A percentile compares a stretch with the other conserved stretches of the same genome.
phyloP scores from a whole-genome alignment of 2,113 vertebrate species.

The Neotragus pygmaeus region DNA sequence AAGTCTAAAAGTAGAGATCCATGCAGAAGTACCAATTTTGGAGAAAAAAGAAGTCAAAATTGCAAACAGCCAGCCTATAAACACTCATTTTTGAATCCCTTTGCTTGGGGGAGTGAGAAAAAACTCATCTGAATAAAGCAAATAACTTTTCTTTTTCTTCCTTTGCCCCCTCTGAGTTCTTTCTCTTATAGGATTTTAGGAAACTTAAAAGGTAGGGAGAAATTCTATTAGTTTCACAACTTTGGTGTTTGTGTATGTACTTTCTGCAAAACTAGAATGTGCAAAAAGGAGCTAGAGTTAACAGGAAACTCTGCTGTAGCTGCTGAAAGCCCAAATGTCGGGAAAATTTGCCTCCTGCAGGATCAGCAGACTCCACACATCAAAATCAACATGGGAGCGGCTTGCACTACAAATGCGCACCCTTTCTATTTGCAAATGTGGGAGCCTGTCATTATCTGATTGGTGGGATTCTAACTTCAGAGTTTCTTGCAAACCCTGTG shows the following conservation, averaged over 20 bases:
- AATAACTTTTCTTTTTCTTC: conserved; percentile 42
- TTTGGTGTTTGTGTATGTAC: not conserved
- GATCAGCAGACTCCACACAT: conserved; percentile 12
- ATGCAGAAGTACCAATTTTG: not conserved
- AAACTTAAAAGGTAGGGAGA: conserved; percentile 18
- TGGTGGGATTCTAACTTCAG: conserved; percentile 44
- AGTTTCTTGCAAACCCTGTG: conserved; percentile 28
- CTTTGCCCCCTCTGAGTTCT: not conserved
- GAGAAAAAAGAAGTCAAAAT: conserved; percentile 7
- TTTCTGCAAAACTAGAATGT: conserved; percentile 40
- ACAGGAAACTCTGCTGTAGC: conserved; percentile 30
- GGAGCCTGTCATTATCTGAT: conserved; percentile 40
- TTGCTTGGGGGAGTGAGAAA: not conserved
- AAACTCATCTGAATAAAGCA: not conserved
- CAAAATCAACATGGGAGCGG: conserved; percentile 21
- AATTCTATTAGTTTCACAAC: conserved; percentile 33
- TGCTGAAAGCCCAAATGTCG: not conserved
- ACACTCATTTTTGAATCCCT: not conserved
- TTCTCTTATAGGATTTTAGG: not conserved
- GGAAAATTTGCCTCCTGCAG: conserved; percentile 31
- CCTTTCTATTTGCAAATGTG: conserved; percentile 46
- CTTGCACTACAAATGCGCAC: not conserved
- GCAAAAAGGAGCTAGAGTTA: not conserved
- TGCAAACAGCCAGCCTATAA: not conserved
- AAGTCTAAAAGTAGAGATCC: conserved; percentile 52